Percentiles rank a stretch among this genome's conserved stretches.
Evolutionary conservation across 2,888 invertebrate genomes (phyloP).

Genomic region (Chrysolina oricalcia): DNA sequence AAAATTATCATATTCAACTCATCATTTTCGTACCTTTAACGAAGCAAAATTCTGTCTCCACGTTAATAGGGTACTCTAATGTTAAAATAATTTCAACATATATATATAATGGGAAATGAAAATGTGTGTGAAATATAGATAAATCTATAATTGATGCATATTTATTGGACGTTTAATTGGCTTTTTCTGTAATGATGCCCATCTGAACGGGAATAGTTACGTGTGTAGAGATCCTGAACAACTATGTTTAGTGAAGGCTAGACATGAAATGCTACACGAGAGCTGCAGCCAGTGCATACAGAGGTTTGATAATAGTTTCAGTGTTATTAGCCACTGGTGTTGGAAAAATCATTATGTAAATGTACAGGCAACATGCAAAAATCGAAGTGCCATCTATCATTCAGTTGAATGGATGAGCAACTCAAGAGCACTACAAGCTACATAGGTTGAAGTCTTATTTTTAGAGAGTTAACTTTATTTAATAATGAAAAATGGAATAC

Average conservation of each 20-base stretch:
- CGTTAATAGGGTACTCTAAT: not conserved
- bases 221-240: not conserved
- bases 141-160: not conserved
- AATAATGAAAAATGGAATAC: too few relatives aligned
- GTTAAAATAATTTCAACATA: not conserved
- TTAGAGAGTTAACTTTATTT: too few relatives aligned
- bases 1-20: constrained; percentile 31
- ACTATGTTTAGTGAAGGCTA: constrained; percentile 9
- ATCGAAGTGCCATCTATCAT: too few relatives aligned
- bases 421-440: too few relatives aligned
- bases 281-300: too few relatives aligned
- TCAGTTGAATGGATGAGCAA: too few relatives aligned
- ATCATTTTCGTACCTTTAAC: constrained; percentile 26
- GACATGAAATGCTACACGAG: not conserved
- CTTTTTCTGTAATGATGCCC: constrained; percentile 14
- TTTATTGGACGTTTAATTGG: constrained; percentile 11
- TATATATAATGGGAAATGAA: not conserved
- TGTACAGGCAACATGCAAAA: too few relatives aligned
- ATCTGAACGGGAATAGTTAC: not conserved
- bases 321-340: too few relatives aligned
- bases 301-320: too few relatives aligned
- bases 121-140: not conserved
- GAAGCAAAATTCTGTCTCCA: not conserved
- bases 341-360: too few relatives aligned
- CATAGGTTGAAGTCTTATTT: too few relatives aligned